A percentile compares a stretch with the other conserved stretches of the same genome.
Conservation (phyloP, 2,113 vertebrate genomes). For the Rafetus swinhoei region DNA sequence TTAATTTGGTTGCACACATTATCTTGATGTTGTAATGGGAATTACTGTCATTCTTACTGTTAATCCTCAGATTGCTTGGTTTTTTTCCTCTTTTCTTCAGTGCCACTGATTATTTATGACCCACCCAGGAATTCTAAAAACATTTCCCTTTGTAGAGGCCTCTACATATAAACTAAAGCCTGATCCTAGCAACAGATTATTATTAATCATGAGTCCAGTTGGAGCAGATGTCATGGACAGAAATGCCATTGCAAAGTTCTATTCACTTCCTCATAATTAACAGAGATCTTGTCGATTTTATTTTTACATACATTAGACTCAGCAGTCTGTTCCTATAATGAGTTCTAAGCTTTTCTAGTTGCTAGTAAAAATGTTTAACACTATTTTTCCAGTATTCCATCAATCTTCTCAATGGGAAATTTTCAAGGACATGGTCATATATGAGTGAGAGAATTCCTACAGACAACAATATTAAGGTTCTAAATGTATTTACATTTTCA, state of each 20-base stretch:
- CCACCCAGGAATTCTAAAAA: constrained; percentile 31
- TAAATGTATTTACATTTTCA: not conserved
- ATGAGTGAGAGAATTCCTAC: not conserved
- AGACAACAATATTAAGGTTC: not conserved
- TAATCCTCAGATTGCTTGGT: not conserved
- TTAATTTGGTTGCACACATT: not conserved
- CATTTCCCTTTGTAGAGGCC: constrained; percentile 39
- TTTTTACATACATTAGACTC: constrained; percentile 2
- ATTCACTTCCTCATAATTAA: constrained; percentile 9
- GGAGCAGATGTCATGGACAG: not conserved
- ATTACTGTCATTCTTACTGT: constrained; percentile 11
- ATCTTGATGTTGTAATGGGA: constrained; percentile 34
- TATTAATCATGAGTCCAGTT: constrained; percentile 31
- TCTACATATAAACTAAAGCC: constrained; percentile 38
- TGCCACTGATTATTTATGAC: constrained; percentile 46
- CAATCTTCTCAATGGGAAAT: not conserved
- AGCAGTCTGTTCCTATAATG: rapidly evolving
- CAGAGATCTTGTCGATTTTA: not conserved
- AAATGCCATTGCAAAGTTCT: not conserved
- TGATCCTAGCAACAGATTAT: constrained; percentile 57
- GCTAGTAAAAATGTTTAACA: not conserved
- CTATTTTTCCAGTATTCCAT: not conserved
- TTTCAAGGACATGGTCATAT: not conserved
- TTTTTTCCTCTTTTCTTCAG: constrained; percentile 30
- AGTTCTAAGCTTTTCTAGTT: not conserved